A percentile compares a stretch with the other conserved stretches of the same genome.
Evolutionary conservation across 2,113 vertebrate species (phyloP).

Genomic region (Mirza zaza): DNA sequence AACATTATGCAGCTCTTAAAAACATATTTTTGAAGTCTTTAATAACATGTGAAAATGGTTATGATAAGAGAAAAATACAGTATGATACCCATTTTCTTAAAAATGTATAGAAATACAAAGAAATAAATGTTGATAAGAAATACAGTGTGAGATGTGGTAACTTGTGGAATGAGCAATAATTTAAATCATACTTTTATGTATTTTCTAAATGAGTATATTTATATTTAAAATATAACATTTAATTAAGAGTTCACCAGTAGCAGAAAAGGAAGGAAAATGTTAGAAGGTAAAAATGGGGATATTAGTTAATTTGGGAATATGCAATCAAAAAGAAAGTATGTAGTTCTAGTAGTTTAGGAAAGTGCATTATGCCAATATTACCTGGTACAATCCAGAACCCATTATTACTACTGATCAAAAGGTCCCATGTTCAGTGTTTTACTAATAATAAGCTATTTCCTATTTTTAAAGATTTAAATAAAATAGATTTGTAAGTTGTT

Average conservation of each 20-base stretch:
- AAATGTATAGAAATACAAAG: constrained; percentile 40
- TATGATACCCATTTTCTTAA: neutral
- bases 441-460: neutral
- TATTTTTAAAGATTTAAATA: constrained; percentile 40
- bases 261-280: constrained; percentile 7
- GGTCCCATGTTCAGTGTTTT: neutral
- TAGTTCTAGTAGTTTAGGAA: neutral
- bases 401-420: constrained; percentile 9
- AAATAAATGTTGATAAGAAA: constrained; percentile 29
- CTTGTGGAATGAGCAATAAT: neutral
- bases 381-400: neutral
- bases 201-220: constrained; percentile 33
- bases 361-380: neutral
- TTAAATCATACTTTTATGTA: neutral
- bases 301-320: neutral
- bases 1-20: constrained; percentile 33
- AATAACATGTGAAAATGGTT: neutral
- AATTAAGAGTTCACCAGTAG: neutral
- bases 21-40: constrained; percentile 42
- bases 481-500: neutral
- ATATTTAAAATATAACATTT: constrained; percentile 8
- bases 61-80: neutral
- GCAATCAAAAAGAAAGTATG: neutral
- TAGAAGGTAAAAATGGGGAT: neutral
- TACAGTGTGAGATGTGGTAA: neutral